These are phyloP conservation scores for Chiroxiphia lanceolata DNA, from an alignment of 2,797 vertebrate genomes.

Conservation along the genomic window DNA sequence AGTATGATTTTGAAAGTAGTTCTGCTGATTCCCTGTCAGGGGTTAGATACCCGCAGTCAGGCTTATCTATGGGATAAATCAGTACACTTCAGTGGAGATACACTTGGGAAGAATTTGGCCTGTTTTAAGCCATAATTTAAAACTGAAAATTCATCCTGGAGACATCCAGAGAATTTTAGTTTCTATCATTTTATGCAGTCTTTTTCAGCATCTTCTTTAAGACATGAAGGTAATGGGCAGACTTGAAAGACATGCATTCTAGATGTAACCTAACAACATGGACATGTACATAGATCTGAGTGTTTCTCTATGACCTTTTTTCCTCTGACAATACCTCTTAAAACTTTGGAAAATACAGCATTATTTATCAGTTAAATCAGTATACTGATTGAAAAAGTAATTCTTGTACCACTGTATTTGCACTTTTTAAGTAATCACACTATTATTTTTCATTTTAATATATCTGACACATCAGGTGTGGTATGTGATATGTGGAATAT, in stretches of 20 bases:
- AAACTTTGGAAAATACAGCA: neutral
- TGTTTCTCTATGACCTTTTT: neutral
- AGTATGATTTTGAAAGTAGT: neutral
- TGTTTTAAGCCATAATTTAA: neutral
- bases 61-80: neutral
- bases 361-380: neutral
- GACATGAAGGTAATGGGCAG: neutral
- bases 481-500: neutral
- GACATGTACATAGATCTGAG: fast-evolving
- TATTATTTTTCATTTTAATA: neutral
- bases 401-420: neutral
- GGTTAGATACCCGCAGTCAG: neutral
- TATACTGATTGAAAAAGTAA: neutral
- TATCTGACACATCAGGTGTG: neutral
- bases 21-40: neutral
- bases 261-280: neutral
- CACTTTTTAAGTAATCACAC: neutral
- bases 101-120: neutral
- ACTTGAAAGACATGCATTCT: neutral
- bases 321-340: neutral
- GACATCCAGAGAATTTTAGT: neutral
- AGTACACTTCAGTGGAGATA: neutral
- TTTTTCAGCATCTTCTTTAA: neutral
- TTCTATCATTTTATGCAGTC: neutral
- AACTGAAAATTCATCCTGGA: neutral